Conservation (phyloP, 2,113 vertebrate species). For the Cyprinus carpio region DNA sequence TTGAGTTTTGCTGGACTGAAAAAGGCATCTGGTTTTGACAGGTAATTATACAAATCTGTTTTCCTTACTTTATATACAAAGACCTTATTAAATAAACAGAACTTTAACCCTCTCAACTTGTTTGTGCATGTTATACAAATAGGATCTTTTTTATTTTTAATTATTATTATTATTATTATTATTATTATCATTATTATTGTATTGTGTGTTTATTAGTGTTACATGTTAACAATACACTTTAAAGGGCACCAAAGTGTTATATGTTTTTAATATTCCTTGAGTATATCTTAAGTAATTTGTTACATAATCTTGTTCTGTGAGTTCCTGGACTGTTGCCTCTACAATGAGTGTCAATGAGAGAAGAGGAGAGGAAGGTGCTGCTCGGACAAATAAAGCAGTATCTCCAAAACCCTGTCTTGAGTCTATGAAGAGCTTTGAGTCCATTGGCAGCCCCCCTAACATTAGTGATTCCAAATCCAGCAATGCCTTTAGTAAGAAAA, state of each 20-base stretch:
- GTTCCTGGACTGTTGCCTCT: neutral
- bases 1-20: neutral
- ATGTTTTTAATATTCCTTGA: neutral
- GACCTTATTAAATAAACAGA: neutral
- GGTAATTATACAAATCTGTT: neutral
- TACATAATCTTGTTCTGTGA: neutral
- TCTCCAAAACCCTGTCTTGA: neutral
- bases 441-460: neutral
- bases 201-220: neutral
- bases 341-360: neutral
- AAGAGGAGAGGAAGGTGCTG: neutral
- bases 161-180: no score
- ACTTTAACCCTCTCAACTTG: neutral
- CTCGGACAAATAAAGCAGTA: neutral
- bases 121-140: no score
- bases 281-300: neutral
- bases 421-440: neutral
- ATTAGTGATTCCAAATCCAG: neutral
- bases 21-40: neutral
- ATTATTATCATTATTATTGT: no score
- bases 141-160: no score
- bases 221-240: neutral
- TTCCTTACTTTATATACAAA: neutral
- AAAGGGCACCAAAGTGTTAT: neutral
- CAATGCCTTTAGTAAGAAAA: neutral